Conservation (phyloP, 2,113 vertebrate genomes). For the Empidonax alnorum region DNA sequence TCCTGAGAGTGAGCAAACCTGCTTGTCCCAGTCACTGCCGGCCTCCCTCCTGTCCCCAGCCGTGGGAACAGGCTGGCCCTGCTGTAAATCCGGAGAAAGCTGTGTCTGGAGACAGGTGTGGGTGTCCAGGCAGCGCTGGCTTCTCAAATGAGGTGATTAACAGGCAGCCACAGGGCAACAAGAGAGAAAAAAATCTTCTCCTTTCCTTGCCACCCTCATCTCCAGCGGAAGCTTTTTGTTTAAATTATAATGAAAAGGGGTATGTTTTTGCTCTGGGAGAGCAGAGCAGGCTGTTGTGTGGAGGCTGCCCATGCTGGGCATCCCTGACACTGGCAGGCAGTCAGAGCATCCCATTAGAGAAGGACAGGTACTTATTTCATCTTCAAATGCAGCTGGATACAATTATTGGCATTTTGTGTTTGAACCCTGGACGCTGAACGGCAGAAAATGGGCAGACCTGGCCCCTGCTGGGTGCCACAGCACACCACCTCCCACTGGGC, state of each 20-base stretch:
- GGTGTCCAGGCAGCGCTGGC: slow-evolving; percentile 34
- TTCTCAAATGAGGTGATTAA: slow-evolving; percentile 69
- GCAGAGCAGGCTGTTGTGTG: background rate
- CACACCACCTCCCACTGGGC: background rate
- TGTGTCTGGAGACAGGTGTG: slow-evolving; percentile 1
- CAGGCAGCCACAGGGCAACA: slow-evolving; percentile 42
- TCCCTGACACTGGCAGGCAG: background rate
- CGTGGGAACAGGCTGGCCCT: background rate
- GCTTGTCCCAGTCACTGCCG: rapidly evolving
- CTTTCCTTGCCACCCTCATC: slow-evolving; percentile 2
- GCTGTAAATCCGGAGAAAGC: slow-evolving; percentile 26
- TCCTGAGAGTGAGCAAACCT: background rate
- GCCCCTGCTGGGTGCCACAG: background rate
- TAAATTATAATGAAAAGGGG: slow-evolving; percentile 39
- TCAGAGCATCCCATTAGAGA: background rate
- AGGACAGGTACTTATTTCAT: background rate
- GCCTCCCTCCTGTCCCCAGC: background rate
- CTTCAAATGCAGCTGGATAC: background rate
- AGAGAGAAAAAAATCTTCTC: slow-evolving; percentile 40
- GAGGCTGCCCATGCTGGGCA: background rate
- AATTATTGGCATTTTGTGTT: background rate
- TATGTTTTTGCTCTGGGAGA: background rate
- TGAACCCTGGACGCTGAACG: background rate
- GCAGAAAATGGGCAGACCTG: background rate
- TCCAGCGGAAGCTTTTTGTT: slow-evolving; percentile 34